These are phyloP conservation scores for Lophura nycthemera DNA, from an alignment of 2,113 vertebrate genomes.

Conservation along the genomic window DNA sequence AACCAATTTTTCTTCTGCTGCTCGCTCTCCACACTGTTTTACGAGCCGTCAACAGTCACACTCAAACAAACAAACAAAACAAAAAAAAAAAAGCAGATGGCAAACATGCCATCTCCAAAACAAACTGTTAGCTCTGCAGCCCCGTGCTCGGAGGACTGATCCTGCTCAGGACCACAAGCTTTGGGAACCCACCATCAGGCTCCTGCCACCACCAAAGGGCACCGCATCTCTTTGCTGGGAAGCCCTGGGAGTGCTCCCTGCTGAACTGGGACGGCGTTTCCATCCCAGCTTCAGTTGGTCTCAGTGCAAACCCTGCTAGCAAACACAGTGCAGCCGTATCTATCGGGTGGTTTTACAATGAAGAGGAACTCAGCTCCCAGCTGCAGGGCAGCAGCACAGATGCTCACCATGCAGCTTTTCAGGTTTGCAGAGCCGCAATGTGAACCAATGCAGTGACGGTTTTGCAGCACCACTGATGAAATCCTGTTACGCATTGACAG, in stretches of 20 bases:
- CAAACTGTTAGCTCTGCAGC: not conserved
- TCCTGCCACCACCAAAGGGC: not conserved
- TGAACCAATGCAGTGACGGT: constrained; percentile 1
- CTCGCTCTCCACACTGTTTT: not conserved
- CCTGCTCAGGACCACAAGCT: not conserved
- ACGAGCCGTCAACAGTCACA: not conserved
- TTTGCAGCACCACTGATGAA: not conserved
- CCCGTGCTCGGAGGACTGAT: not conserved
- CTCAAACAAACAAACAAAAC: not conserved
- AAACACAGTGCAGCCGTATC: not conserved
- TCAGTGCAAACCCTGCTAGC: not conserved
- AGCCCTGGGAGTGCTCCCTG: not conserved
- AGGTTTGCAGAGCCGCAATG: not conserved
- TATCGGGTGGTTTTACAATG: constrained; percentile 37
- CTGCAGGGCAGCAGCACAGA: constrained; percentile 12
- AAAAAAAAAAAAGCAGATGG: not conserved
- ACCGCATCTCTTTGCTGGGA: not conserved
- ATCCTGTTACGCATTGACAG: not conserved
- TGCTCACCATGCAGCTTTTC: constrained; percentile 32
- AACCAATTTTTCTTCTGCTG: constrained; percentile 2
- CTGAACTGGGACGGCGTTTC: not conserved
- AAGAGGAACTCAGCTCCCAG: not conserved
- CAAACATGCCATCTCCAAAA: not conserved
- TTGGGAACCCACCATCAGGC: not conserved
- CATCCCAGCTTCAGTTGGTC: not conserved